Conservation (phyloP, 2,113 vertebrate species). For the Aythya baeri region DNA sequence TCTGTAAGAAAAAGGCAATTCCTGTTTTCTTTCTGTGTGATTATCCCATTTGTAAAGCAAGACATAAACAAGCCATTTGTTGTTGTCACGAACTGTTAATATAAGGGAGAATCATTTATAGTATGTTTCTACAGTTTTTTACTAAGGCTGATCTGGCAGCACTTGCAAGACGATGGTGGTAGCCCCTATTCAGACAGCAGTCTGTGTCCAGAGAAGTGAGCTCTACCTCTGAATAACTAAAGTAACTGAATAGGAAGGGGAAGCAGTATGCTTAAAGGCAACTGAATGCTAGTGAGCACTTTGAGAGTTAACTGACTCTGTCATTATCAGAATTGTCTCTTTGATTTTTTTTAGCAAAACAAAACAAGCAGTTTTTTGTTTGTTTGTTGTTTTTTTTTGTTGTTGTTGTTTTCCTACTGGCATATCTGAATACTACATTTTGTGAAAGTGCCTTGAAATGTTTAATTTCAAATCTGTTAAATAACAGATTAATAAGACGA, state of each 20-base stretch:
- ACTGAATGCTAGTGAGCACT: background rate
- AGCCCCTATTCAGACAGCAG: background rate
- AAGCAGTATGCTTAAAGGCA: background rate
- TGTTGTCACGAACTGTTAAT: background rate
- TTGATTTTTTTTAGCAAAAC: background rate
- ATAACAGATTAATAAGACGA: background rate
- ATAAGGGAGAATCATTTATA: background rate
- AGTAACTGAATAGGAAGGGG: background rate
- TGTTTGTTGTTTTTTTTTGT: no score
- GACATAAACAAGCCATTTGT: background rate
- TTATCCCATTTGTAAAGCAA: background rate
- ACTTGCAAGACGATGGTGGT: background rate
- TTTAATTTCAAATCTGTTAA: background rate
- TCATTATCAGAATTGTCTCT: background rate
- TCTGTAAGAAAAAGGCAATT: background rate
- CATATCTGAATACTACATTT: background rate
- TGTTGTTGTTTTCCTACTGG: background rate
- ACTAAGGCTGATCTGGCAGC: background rate
- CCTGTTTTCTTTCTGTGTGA: background rate
- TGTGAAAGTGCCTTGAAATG: background rate
- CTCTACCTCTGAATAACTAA: background rate
- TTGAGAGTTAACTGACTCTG: background rate
- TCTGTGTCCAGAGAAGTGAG: background rate
- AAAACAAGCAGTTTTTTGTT: background rate
- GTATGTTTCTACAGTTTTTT: background rate